phyloP scores from a whole-genome alignment of 2,888 invertebrate species.

The Stomorhina lunata region DNA sequence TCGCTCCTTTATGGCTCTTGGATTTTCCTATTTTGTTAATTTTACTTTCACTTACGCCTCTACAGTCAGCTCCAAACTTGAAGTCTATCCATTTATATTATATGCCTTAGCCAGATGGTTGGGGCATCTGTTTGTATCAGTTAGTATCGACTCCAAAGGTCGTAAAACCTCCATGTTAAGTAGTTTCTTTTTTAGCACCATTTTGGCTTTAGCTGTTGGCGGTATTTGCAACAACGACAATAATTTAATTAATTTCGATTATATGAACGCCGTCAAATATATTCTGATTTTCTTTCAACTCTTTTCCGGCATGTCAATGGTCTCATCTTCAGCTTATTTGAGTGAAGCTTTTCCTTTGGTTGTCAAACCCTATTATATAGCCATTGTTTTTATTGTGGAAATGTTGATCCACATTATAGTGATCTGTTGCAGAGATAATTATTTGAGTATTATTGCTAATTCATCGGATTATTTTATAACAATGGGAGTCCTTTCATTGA shows the following conservation, averaged over 20 bases:
- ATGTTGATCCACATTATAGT: slow-evolving; percentile 70
- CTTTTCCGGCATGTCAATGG: slow-evolving; percentile 70
- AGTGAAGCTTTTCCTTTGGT: slow-evolving; percentile 75
- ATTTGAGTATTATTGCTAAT: not conserved
- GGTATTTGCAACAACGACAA: slow-evolving; percentile 32
- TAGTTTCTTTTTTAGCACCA: slow-evolving; percentile 67
- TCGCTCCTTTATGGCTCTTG: slow-evolving; percentile 71
- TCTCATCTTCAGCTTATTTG: slow-evolving; percentile 73
- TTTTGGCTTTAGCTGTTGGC: slow-evolving; percentile 68
- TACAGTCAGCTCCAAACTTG: not conserved
- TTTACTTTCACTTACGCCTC: slow-evolving; percentile 16
- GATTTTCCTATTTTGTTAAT: slow-evolving; percentile 64
- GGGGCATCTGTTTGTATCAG: slow-evolving; percentile 57
- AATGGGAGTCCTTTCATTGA: slow-evolving; percentile 67
- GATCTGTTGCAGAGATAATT: not conserved
- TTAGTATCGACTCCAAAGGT: slow-evolving; percentile 69
- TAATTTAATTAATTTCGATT: not conserved
- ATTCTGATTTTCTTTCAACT: slow-evolving; percentile 71
- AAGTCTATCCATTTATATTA: slow-evolving; percentile 60
- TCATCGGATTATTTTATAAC: slow-evolving; percentile 67
- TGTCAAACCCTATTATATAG: slow-evolving; percentile 72
- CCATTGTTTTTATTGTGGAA: slow-evolving; percentile 70
- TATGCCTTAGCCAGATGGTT: slow-evolving; percentile 68
- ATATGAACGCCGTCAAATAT: slow-evolving; percentile 67
- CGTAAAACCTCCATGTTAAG: slow-evolving; percentile 69